A percentile compares a stretch with the other conserved stretches of the same genome.
These are phyloP conservation scores for Cephus rjabovi DNA, from an alignment of 2,888 invertebrate species.

Conservation along the genomic window DNA sequence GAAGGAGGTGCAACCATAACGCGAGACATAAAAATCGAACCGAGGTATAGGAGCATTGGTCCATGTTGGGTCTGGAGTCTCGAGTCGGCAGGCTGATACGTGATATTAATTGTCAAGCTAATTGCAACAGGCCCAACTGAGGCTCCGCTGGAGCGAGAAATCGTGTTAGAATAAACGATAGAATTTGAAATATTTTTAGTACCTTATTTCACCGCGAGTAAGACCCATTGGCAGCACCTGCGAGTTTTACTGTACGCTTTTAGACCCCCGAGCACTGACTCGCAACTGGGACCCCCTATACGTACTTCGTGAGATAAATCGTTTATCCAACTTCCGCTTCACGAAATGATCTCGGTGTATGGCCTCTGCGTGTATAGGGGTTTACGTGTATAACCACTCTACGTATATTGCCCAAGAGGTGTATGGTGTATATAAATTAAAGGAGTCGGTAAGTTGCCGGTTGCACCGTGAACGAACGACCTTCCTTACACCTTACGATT, in stretches of 20 bases:
- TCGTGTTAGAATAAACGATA: neutral
- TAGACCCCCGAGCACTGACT: neutral
- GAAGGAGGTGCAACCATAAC: neutral
- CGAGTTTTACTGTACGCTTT: neutral
- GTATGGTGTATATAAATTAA: slow-evolving; percentile 36
- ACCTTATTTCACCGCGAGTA: neutral
- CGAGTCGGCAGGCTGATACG: slow-evolving; percentile 22
- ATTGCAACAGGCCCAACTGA: slow-evolving; percentile 34
- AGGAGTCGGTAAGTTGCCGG: slow-evolving; percentile 23
- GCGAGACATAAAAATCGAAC: neutral
- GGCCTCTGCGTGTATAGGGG: neutral
- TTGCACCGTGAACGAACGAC: slow-evolving; percentile 28
- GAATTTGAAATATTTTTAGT: neutral
- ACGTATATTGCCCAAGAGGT: slow-evolving; percentile 15
- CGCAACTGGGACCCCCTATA: neutral
- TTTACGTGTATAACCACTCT: neutral
- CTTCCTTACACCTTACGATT: slow-evolving; percentile 49
- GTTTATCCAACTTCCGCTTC: neutral
- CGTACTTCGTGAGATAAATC: neutral
- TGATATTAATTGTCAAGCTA: slow-evolving; percentile 46
- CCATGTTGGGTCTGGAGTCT: slow-evolving; percentile 14
- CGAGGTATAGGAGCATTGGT: neutral
- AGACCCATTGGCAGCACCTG: neutral
- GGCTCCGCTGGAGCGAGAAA: neutral
- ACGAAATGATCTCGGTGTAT: neutral